Evolutionary conservation across 2,888 invertebrate genomes (phyloP).

Genomic region (Caenorhabditis auriculariae): DNA sequence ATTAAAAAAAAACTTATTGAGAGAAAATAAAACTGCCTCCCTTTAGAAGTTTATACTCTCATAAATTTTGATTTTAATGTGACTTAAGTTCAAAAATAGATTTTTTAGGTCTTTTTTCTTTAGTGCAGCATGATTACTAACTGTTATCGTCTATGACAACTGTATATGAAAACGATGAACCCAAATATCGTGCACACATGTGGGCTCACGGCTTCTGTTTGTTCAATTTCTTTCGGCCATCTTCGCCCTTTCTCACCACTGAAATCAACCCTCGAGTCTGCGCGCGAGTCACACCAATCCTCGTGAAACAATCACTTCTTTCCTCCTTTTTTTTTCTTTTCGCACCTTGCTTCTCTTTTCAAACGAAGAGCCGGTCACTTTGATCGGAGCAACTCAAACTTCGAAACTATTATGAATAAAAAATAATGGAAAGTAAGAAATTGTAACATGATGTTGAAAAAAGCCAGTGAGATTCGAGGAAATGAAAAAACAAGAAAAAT

Average conservation of each 20-base stretch:
- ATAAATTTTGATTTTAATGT: too few relatives aligned
- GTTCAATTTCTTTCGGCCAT: slow-evolving; percentile 29
- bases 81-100: too few relatives aligned
- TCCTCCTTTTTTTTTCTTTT: not conserved
- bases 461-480: not conserved
- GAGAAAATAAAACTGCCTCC: too few relatives aligned
- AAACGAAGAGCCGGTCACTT: not conserved
- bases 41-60: too few relatives aligned
- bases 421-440: not conserved
- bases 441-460: not conserved
- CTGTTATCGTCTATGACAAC: too few relatives aligned
- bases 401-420: not conserved
- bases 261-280: not conserved
- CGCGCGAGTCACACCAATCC: not conserved
- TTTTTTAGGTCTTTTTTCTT: too few relatives aligned
- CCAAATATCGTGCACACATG: too few relatives aligned
- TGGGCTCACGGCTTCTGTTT: slow-evolving; percentile 12
- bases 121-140: too few relatives aligned
- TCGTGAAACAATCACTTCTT: not conserved
- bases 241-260: slow-evolving; percentile 20
- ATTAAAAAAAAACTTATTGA: too few relatives aligned
- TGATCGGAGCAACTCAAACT: too few relatives aligned
- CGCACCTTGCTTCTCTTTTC: not conserved
- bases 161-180: too few relatives aligned
- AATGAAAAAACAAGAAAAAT: not conserved